A percentile compares a stretch with the other conserved stretches of the same genome.
Conservation (phyloP, 2,113 vertebrate species). For the Sigmodon hispidus region DNA sequence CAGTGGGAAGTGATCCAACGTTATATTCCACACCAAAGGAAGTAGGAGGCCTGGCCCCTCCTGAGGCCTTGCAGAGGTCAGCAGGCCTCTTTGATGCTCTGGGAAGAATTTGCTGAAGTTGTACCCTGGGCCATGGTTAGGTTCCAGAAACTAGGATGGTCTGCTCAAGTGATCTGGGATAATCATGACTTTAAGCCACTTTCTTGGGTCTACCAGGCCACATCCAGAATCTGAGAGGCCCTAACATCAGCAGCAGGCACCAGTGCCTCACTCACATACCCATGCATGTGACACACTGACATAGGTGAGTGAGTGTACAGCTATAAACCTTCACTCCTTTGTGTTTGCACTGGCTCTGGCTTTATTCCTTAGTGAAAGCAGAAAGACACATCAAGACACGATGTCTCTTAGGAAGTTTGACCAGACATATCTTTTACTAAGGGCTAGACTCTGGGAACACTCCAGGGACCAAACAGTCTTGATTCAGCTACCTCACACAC, state of each 20-base stretch:
- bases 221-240: not conserved
- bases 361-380: constrained; percentile 1
- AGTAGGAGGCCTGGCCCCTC: not conserved
- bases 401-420: not conserved
- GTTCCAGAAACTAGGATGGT: not conserved
- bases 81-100: not conserved
- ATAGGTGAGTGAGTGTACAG: no score
- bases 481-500: not conserved
- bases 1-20: not conserved
- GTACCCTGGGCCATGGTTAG: not conserved
- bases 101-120: not conserved
- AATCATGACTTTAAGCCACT: not conserved
- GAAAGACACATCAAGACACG: not conserved
- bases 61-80: not conserved
- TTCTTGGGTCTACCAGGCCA: not conserved
- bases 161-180: not conserved
- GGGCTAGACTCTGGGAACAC: not conserved
- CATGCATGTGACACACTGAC: not conserved
- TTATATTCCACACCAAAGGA: not conserved
- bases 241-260: not conserved
- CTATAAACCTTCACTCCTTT: not conserved
- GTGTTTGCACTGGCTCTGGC: not conserved
- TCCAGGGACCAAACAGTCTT: not conserved
- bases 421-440: not conserved
- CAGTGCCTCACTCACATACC: not conserved